Base-by-base conservation (phyloP, 1,140 invertebrate species). In the Oedothorax gibbosus region DNA sequence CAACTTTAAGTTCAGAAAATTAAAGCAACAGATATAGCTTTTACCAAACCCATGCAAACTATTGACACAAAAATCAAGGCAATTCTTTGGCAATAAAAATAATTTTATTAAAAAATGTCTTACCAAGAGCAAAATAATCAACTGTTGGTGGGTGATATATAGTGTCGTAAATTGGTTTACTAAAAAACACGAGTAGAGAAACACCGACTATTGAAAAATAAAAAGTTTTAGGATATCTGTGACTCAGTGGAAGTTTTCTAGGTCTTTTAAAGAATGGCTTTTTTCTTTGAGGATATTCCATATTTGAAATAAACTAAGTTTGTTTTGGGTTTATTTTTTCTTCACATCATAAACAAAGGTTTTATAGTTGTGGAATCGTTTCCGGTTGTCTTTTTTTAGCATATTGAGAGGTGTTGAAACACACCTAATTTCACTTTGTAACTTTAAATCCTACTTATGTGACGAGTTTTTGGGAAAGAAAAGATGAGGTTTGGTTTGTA, bases 251-350 rank as follows among this genome's bases (percentile, higher is more conserved):
- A 20, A 68, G 11, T 56, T 68, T 79, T 1, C 65, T n/a, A 2
- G 77, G 9, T 35, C 77, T 51, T 15, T 79, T 79, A n/a, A 14
- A 69, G 15, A 79, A 18, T 68, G 77, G 77, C 56, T 68, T 79
- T 35, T 54, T 62, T 12, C 14, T 62, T 11, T 18, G 53, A 49
- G 77, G 77, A 79, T 79, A 79, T 50, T 79, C 77, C 62, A 66
- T 68, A 49, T 62, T 62, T 62, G 1, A 62, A 15, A 35, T 35
- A 35, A 35, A 35, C 5, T 1, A 35, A 35, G 35, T 35, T 35
- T 35, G 35, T 35, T 35, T 35, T 35, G 35, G 5, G 35, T 35
- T 35, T 35, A 2, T 35, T 2, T 35, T 35, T 35, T 5, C 35
- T 35, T 35, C 35, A 2, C 35, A 35, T 35, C 35, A 35, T 35